These are phyloP conservation scores for Eptatretus atami DNA, from an alignment of 2,797 vertebrate genomes.

Conservation along the genomic window DNA sequence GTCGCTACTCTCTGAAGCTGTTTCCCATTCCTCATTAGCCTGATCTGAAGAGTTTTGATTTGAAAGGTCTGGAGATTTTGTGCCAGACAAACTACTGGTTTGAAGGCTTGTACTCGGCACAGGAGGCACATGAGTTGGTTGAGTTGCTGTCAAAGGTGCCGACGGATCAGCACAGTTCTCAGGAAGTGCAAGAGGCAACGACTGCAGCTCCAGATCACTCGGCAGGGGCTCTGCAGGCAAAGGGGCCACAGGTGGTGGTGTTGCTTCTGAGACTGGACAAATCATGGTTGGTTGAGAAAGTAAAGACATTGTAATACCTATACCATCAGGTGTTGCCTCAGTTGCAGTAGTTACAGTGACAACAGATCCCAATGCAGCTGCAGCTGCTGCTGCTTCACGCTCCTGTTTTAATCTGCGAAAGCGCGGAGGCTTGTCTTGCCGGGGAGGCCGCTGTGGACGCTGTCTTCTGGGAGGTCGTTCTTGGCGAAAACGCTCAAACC, in stretches of 20 bases:
- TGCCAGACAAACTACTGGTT: slow-evolving; percentile 32
- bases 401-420: slow-evolving; percentile 73
- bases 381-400: slow-evolving; percentile 33
- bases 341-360: slow-evolving; percentile 13
- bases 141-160: neutral
- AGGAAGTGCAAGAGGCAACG: neutral
- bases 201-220: neutral
- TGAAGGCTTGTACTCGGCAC: no score
- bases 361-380: slow-evolving; percentile 14
- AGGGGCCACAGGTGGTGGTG: slow-evolving; percentile 13
- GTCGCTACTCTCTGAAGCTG: slow-evolving; percentile 88
- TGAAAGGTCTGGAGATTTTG: slow-evolving; percentile 76
- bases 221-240: slow-evolving; percentile 13
- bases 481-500: neutral
- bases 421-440: slow-evolving; percentile 80
- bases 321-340: slow-evolving; percentile 15
- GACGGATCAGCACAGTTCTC: neutral
- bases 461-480: slow-evolving; percentile 29
- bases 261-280: slow-evolving; percentile 8
- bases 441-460: slow-evolving; percentile 54
- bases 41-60: slow-evolving; percentile 98
- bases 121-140: no score
- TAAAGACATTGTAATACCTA: slow-evolving; percentile 13
- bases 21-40: slow-evolving; percentile 97
- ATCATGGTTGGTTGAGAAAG: no score